Evolutionary conservation across 2,797 vertebrate species (phyloP), one percentile per base, ranked within the genome.

Genomic region (Acanthurus leucopareius): DNA sequence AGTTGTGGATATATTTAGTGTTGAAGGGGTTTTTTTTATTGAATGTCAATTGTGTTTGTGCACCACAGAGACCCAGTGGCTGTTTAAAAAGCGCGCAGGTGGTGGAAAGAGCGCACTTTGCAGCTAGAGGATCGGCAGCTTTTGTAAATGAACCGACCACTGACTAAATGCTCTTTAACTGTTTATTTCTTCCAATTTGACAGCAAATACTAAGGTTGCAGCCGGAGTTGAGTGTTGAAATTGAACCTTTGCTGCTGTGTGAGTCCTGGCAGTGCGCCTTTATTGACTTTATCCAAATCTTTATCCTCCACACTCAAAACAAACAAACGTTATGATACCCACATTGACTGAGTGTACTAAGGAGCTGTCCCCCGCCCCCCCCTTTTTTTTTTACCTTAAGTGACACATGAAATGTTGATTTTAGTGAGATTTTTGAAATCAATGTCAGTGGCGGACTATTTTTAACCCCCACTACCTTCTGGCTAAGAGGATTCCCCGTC

Each of bases 401-500:
- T 70, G 47, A 49, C 40, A 35, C n/a, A 49, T 40, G 1, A 7
- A 58, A 40, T 53, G 40, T 25, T 7, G 25, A 25, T 25, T 25
- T 25, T 25, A 70, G 82, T 59, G 16, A 42, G 73, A 80, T 79
- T 75, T 79, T 48, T 73, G 10, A 72, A 75, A 73, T 73, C 59
- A 17, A 82, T 84, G 70, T 84, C 81, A 75, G 16, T 85, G 35
- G 64, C 9, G 15, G 35, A 45, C 77, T 87, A 85, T 89, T 89
- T 88, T 89, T 86, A 90, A 83, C 71, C 77, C 62, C 42, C 49
- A 69, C 63, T 78, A 81, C 75, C 84, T 85, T 40, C 63, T 77
- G 78, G 68, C 67, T 93, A 93, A 93, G 88, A 86, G 89, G 90
- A 91, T 89, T 90, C 71, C 58, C 20, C 47, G 9, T 7, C 40